These are phyloP conservation scores for Rhinoptilus africanus DNA, from an alignment of 2,113 vertebrate genomes.

Conservation along the genomic window DNA sequence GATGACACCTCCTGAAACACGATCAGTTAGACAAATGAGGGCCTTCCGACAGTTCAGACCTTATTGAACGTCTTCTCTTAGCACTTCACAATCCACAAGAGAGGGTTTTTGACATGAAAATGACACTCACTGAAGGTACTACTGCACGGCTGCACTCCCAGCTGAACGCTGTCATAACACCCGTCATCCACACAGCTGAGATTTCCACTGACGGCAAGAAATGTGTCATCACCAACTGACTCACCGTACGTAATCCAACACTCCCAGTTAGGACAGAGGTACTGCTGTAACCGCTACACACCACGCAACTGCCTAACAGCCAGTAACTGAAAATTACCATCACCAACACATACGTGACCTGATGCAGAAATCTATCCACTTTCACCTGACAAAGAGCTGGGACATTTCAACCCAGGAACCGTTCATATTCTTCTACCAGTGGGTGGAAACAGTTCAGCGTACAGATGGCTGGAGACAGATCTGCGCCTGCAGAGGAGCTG, in stretches of 20 bases:
- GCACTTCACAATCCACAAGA: neutral
- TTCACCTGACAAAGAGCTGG: neutral
- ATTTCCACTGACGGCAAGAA: neutral
- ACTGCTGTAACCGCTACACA: neutral
- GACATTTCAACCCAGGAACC: neutral
- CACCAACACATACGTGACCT: neutral
- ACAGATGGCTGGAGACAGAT: neutral
- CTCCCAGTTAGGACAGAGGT: neutral
- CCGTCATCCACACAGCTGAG: neutral
- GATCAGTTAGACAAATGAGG: neutral
- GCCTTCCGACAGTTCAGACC: neutral
- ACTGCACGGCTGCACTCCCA: neutral
- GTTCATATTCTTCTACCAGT: neutral
- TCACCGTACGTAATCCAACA: neutral
- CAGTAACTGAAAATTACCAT: neutral
- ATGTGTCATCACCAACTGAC: neutral
- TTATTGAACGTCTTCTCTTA: neutral
- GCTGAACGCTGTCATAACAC: too few species aligned
- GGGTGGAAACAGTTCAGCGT: neutral
- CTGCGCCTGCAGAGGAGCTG: neutral
- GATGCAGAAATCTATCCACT: neutral
- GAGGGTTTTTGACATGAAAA: neutral
- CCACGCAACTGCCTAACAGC: neutral
- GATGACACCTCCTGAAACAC: neutral
- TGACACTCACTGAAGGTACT: rapidly evolving